Base-by-base conservation (phyloP, 53 echinoderm and acorn worm genomes). In the Henricia sp. region DNA sequence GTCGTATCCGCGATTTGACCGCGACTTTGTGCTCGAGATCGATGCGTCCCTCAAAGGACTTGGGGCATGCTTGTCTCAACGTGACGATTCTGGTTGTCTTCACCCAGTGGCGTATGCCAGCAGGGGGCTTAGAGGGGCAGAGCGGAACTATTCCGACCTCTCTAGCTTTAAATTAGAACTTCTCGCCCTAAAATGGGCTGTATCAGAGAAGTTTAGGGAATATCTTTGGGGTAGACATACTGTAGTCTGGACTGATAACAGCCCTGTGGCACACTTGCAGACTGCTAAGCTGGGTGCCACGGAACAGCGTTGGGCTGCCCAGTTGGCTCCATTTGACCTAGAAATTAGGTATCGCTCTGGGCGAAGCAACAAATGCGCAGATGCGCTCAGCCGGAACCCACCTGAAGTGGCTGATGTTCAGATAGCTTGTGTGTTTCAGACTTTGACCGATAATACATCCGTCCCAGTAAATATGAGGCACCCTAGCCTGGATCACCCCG, bases 161-260 rank as follows among this genome's bases (percentile, higher is more conserved):
- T 88, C 88, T 16, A 91, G 91, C 42, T 91, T 91, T 44, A 87
- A 87, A 35, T 2, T 91, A 9, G 84, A 91, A 27, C 68, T 87
- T 14, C 63, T 87, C 9, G 91, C 51, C 10, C 64, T 91, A 0
- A 91, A 91, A 43, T 91, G 84, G 91, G 84, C 87, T 0, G 77
- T 87, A 6, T 66, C 70, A n/a, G 91, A 84, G 9, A 91, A 91
- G 40, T 91, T 87, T 54, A 66, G 77, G 3, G 67, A 74, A 14
- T 91, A 91, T 42, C 23, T 84, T 0, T 35, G 37, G 14, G 84
- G 91, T 0, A 44, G 70, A 4, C 58, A 57, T 57, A 60, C 60
- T 11, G 17, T 60, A 0, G 83, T 88, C 13, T 68, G 35, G 40
- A 87, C 77, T 20, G 77, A 87, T 68, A 64, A 87, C 57, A 87